Percentiles rank a stretch among this genome's conserved stretches.
Conservation (phyloP, 2,888 invertebrate species). For the Lepidocyrtoides sp. region DNA sequence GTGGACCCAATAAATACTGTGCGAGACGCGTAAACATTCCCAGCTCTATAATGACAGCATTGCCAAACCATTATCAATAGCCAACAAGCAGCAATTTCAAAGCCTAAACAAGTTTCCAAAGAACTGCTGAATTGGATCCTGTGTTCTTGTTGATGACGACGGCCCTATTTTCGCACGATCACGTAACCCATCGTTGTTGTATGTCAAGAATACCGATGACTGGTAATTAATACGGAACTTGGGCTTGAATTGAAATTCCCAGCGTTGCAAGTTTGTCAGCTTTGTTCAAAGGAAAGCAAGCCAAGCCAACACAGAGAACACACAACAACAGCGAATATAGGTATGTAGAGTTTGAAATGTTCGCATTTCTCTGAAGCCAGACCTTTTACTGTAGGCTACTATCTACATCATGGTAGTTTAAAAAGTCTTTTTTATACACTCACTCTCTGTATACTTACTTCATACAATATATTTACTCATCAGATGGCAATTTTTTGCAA, state of each 20-base stretch:
- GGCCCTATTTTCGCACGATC: conserved; percentile 50
- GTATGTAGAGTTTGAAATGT: too few relatives aligned
- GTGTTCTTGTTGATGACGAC: conserved; percentile 53
- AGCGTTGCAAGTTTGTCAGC: conserved; percentile 22
- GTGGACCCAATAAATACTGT: neutral
- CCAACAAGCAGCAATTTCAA: neutral
- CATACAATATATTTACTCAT: conserved; percentile 47
- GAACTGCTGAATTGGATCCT: conserved; percentile 35
- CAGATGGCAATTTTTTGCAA: conserved; percentile 50
- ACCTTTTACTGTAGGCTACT: too few relatives aligned
- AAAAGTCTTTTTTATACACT: neutral
- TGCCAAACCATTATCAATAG: neutral
- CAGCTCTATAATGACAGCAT: neutral
- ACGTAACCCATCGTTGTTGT: conserved; percentile 59
- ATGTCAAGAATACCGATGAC: conserved; percentile 69
- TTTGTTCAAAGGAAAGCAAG: conserved; percentile 35
- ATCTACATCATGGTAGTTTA: neutral
- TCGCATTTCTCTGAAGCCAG: too few relatives aligned
- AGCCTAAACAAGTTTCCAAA: conserved; percentile 48
- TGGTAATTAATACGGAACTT: conserved; percentile 74
- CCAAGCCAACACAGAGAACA: too few relatives aligned
- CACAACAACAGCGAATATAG: too few relatives aligned
- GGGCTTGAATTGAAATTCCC: conserved; percentile 70
- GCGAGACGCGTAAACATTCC: neutral
- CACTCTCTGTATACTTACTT: neutral